A percentile compares a stretch with the other conserved stretches of the same genome.
phyloP scores from a whole-genome alignment of 1,140 invertebrate species.

The Marisa cornuarietis region DNA sequence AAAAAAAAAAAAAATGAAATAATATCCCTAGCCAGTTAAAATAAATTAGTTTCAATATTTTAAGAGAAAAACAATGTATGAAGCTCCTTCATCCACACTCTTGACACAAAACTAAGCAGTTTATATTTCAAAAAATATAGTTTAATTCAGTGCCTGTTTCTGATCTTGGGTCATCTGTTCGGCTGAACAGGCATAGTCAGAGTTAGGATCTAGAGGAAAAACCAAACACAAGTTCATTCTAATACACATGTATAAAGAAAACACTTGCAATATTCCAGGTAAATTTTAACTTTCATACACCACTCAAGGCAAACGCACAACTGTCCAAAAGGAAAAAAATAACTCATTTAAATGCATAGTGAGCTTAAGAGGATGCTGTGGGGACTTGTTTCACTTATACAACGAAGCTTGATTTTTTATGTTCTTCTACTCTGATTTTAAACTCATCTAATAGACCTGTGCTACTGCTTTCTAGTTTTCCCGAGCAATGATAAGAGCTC shows the following conservation, averaged over 20 bases:
- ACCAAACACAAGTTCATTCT: conserved; percentile 11
- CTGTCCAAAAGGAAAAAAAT: not conserved
- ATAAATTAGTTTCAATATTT: too few species aligned
- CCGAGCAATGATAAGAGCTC: too few species aligned
- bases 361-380: not conserved
- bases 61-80: too few species aligned
- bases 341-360: conserved; percentile 1
- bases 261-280: not conserved
- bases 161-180: not conserved
- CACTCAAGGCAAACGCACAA: too few species aligned
- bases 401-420: not conserved
- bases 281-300: not conserved
- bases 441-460: too few species aligned
- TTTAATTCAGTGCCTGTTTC: too few species aligned
- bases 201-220: conserved; percentile 53
- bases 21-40: too few species aligned
- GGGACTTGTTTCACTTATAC: not conserved
- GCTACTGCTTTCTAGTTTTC: too few species aligned
- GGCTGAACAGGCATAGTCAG: conserved; percentile 55
- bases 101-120: too few species aligned
- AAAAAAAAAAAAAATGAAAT: too few species aligned
- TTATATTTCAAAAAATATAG: too few species aligned
- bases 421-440: not conserved
- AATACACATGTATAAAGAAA: not conserved
- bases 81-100: too few species aligned